Evolutionary conservation across 2,797 vertebrate species (phyloP).

Genomic region (Argyrosomus regius): DNA sequence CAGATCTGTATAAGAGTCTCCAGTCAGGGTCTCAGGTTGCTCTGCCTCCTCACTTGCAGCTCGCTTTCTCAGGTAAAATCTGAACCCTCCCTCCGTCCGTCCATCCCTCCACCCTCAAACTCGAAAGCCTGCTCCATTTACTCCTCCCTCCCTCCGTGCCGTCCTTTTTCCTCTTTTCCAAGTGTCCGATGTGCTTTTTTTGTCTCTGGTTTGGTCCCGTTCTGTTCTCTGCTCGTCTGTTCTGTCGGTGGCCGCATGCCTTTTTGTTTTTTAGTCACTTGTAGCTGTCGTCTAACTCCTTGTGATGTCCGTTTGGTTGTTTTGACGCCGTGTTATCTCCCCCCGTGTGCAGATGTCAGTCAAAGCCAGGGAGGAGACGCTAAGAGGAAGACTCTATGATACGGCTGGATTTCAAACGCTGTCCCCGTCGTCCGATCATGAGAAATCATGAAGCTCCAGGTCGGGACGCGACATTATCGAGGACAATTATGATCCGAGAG

Average conservation of each 20-base stretch:
- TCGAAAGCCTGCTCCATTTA: slow-evolving; percentile 41
- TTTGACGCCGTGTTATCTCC: too few relatives aligned
- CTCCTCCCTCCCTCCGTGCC: slow-evolving; percentile 6
- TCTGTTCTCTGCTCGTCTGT: slow-evolving; percentile 58
- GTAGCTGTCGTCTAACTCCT: background rate
- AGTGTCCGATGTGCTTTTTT: slow-evolving; percentile 49
- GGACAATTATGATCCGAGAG: slow-evolving; percentile 9
- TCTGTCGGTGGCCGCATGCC: slow-evolving; percentile 63
- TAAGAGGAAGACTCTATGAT: slow-evolving; percentile 96
- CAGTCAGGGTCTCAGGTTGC: slow-evolving; percentile 94
- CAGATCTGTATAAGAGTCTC: slow-evolving; percentile 98
- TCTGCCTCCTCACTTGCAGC: slow-evolving; percentile 96
- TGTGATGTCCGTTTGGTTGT: too few relatives aligned
- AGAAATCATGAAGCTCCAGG: slow-evolving; percentile 2
- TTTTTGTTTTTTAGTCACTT: slow-evolving; percentile 16
- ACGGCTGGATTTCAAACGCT: slow-evolving; percentile 51
- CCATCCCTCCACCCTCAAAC: slow-evolving; percentile 8
- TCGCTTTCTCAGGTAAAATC: slow-evolving; percentile 94
- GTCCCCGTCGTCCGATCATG: background rate
- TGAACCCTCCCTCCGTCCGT: slow-evolving; percentile 32
- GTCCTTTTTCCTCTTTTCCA: slow-evolving; percentile 1
- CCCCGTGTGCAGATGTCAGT: slow-evolving; percentile 90
- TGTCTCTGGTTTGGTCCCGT: slow-evolving; percentile 44
- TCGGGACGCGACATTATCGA: background rate
- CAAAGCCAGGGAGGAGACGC: slow-evolving; percentile 95